Evolutionary conservation across 1,140 invertebrate genomes (phyloP), one percentile per base, ranked within the genome.

Genomic region (Mizuhopecten yessoensis): DNA sequence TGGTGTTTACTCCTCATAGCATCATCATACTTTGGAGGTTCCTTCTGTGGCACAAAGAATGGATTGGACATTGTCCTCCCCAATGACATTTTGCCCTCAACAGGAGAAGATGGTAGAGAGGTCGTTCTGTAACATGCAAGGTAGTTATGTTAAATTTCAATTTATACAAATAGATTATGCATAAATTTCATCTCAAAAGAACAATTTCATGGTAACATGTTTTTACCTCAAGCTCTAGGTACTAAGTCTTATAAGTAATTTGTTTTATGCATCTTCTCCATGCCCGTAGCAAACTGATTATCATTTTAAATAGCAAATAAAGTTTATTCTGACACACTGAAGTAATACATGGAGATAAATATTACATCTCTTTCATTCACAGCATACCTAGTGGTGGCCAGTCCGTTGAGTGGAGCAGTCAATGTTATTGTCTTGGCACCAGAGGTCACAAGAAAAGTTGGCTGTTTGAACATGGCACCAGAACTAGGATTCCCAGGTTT

Each of bases 11-110:
- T 96, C 92, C 94, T 96, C 39, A 96, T 93, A 29, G 95, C 96
- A 45, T 96, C 96, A 92, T 96, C 96, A 93, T 96, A 96, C 90
- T 96, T 96, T 57, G 96, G 96, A 34, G 96, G 96, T 88, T 96
- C 96, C 90, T 95, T 96, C 57, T 94, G 49, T 33, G 94, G 93
- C 39, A 92, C 92, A 91, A 96, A 95, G 90, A 93, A 96, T 23
- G 95, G 95, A 87, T 93, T 95, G 17, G 95, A 94, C 11, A 90
- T 34, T 57, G 94, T 94, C 87, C 92, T 95, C 90, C 89, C 91
- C 49, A 87, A 86, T 23, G 49, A 86, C 75, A 36, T 91, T 49
- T 90, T 90, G 15, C 89, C 91, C 49, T 94, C 94, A 29, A 95
- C 90, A 17, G 94, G 92, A 34, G 94, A 93, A 33, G 88, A 92